Evolutionary conservation across 2,888 invertebrate species (phyloP).

Genomic region (Eupithecia abbreviata): DNA sequence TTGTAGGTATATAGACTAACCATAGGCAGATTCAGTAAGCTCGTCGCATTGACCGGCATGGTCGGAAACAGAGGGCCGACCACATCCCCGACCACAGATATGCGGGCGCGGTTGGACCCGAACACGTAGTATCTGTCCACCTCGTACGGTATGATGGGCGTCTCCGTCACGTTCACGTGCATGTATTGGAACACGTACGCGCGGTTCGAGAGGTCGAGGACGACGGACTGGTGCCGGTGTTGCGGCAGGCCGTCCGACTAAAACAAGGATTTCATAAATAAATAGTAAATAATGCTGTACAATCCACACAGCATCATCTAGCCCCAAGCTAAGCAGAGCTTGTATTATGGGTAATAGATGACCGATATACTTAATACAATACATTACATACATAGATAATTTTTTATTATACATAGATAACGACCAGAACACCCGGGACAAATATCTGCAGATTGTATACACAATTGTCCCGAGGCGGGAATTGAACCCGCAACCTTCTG

Average conservation of each 20-base stretch:
- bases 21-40: constrained; percentile 91
- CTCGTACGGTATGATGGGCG: constrained; percentile 95
- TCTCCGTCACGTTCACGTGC: constrained; percentile 97
- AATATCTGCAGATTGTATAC: too few relatives aligned
- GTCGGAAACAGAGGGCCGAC: constrained; percentile 96
- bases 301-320: too few relatives aligned
- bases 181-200: constrained; percentile 97
- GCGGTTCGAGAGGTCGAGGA: constrained; percentile 95
- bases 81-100: constrained; percentile 95
- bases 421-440: too few relatives aligned
- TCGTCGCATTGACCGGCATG: constrained; percentile 95
- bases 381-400: too few relatives aligned
- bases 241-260: constrained; percentile 96
- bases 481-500: too few relatives aligned
- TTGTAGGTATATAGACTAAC: constrained; percentile 54
- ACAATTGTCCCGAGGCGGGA: too few relatives aligned
- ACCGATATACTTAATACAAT: too few relatives aligned
- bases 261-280: not conserved
- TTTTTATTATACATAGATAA: too few relatives aligned
- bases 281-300: too few relatives aligned
- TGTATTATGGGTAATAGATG: too few relatives aligned
- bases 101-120: constrained; percentile 93
- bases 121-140: constrained; percentile 93
- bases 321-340: too few relatives aligned
- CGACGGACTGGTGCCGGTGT: constrained; percentile 94